Percentiles rank a stretch among this genome's conserved stretches.
Evolutionary conservation across 2,113 vertebrate species (phyloP).

Genomic region (Abramis brama): DNA sequence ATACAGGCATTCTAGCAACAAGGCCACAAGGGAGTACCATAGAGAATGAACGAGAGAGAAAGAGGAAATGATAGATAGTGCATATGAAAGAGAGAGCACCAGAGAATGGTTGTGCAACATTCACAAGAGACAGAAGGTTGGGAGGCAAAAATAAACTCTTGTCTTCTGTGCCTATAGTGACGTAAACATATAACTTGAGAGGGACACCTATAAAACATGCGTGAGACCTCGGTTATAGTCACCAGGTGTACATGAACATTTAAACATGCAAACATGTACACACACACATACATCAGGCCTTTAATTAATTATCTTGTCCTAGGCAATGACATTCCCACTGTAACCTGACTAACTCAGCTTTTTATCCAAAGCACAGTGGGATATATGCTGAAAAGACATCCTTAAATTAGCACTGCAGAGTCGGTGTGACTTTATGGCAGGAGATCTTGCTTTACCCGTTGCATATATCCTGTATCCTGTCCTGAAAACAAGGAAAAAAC

Average conservation of each 20-base stretch:
- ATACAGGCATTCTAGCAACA: conserved; percentile 42
- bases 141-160: conserved; percentile 57
- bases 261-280: not conserved
- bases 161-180: conserved; percentile 57
- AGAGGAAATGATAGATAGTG: conserved; percentile 43
- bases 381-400: conserved; percentile 26
- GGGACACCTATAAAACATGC: conserved; percentile 71
- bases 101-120: not conserved
- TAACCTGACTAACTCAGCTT: conserved; percentile 29
- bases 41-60: conserved; percentile 38
- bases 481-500: conserved; percentile 6
- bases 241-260: conserved; percentile 19
- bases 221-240: conserved; percentile 35
- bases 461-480: conserved; percentile 1
- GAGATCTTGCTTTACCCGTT: conserved; percentile 2
- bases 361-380: conserved; percentile 12
- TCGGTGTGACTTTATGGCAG: not conserved
- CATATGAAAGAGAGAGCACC: conserved; percentile 10
- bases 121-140: conserved; percentile 38
- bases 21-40: conserved; percentile 35
- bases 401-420: conserved; percentile 3
- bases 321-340: not conserved
- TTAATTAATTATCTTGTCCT: conserved; percentile 27
- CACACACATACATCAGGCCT: not conserved
- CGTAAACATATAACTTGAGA: conserved; percentile 63